phyloP scores from a whole-genome alignment of 2,888 invertebrate genomes.

The Vanessa cardui region DNA sequence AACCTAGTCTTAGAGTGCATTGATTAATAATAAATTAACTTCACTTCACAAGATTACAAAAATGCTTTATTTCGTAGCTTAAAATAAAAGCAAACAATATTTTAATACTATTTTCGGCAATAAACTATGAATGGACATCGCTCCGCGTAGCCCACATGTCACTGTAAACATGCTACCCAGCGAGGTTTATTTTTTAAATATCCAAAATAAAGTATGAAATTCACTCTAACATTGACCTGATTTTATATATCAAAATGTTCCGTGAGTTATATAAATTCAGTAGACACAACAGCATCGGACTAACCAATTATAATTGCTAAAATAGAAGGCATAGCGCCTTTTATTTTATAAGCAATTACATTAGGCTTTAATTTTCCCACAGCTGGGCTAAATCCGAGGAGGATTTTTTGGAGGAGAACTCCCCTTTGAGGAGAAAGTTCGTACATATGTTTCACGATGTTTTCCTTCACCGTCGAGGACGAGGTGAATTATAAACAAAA shows the following conservation, averaged over 20 bases:
- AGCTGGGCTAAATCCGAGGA: too few relatives aligned
- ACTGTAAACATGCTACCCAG: conserved; percentile 24
- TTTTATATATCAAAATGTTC: background rate
- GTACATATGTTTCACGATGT: too few relatives aligned
- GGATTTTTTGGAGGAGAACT: too few relatives aligned
- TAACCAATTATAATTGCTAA: background rate
- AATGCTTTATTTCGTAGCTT: conserved; percentile 3
- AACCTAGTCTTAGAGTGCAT: background rate
- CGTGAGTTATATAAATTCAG: background rate
- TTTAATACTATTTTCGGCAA: conserved; percentile 23
- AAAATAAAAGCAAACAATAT: conserved; percentile 14
- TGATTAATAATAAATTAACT: conserved; percentile 4
- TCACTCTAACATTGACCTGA: background rate
- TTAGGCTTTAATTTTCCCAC: too few relatives aligned
- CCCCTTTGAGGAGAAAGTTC: too few relatives aligned
- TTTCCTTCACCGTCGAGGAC: too few relatives aligned
- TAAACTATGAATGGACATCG: conserved; percentile 22
- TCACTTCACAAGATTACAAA: conserved; percentile 5
- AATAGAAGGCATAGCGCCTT: too few relatives aligned
- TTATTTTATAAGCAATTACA: too few relatives aligned
- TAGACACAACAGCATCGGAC: background rate
- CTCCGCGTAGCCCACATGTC: conserved; percentile 25
- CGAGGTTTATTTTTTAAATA: conserved; percentile 16
- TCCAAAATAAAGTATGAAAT: conserved; percentile 15
- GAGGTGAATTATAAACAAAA: too few relatives aligned